phyloP scores from a whole-genome alignment of 1,140 invertebrate genomes.

The Achroia grisella region DNA sequence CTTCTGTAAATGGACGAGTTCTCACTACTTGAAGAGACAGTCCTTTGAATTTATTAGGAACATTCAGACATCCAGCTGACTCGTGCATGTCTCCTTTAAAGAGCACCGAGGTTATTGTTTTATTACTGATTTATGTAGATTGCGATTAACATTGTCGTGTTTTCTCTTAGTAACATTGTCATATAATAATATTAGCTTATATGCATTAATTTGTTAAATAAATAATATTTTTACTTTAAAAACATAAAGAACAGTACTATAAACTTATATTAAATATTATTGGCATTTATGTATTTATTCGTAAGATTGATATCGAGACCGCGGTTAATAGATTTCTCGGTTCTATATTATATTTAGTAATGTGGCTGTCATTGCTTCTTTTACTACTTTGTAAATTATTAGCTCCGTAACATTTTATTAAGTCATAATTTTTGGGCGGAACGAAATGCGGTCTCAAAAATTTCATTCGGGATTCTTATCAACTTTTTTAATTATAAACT shows the following conservation, averaged over 20 bases:
- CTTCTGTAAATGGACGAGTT: constrained; percentile 60
- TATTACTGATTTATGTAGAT: constrained; percentile 51
- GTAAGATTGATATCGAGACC: background rate
- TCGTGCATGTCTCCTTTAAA: constrained; percentile 29
- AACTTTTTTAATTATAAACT: constrained; percentile 21
- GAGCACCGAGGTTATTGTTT: constrained; percentile 45
- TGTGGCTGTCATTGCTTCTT: constrained; percentile 30
- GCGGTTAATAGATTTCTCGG: constrained; percentile 45
- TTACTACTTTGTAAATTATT: constrained; percentile 47
- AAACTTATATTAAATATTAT: too few relatives aligned
- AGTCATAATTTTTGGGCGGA: constrained; percentile 49
- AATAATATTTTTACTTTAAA: too few relatives aligned
- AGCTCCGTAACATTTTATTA: constrained; percentile 43
- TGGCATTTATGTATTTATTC: too few relatives aligned
- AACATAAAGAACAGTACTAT: too few relatives aligned
- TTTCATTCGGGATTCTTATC: constrained; percentile 19
- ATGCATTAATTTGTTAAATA: too few relatives aligned
- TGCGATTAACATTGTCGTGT: constrained; percentile 23
- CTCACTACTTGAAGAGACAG: constrained; percentile 53
- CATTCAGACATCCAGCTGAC: constrained; percentile 23
- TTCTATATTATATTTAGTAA: constrained; percentile 32
- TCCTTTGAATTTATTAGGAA: constrained; percentile 63
- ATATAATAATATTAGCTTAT: too few relatives aligned
- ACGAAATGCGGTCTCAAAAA: constrained; percentile 31
- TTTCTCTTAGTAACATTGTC: background rate